phyloP scores from a whole-genome alignment of 2,888 invertebrate genomes.

The Seira sanloemensis region DNA sequence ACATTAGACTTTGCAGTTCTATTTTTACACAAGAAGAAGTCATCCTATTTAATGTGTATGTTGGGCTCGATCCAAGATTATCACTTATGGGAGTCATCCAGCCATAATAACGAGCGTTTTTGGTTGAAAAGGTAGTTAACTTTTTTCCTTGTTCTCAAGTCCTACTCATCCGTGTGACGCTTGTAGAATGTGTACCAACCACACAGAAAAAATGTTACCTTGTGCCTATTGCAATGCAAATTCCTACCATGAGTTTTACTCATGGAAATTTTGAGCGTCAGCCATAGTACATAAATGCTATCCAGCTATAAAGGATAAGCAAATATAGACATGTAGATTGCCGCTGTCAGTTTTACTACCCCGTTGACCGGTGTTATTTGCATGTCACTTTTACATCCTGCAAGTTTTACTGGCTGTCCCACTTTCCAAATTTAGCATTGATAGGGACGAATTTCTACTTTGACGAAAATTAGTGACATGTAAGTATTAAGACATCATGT shows the following conservation, averaged over 20 bases:
- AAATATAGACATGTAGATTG: slow-evolving; percentile 56
- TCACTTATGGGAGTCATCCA: slow-evolving; percentile 65
- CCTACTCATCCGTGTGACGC: too few relatives aligned
- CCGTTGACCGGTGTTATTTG: not conserved
- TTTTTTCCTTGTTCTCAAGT: slow-evolving; percentile 6
- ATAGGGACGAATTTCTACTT: too few relatives aligned
- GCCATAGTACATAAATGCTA: slow-evolving; percentile 33
- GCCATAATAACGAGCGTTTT: slow-evolving; percentile 61
- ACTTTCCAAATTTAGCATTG: too few relatives aligned
- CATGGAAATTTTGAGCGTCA: not conserved
- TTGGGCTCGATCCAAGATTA: slow-evolving; percentile 63
- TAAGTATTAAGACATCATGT: too few relatives aligned
- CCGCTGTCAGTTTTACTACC: slow-evolving; percentile 21
- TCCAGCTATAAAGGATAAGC: too few relatives aligned
- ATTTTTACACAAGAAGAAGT: slow-evolving; percentile 35
- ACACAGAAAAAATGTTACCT: not conserved
- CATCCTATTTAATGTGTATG: slow-evolving; percentile 62
- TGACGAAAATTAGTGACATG: too few relatives aligned
- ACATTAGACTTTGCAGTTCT: not conserved
- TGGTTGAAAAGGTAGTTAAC: slow-evolving; percentile 30
- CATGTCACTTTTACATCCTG: too few relatives aligned
- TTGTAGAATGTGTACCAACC: not conserved
- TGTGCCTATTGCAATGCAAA: slow-evolving; percentile 16
- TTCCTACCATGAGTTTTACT: slow-evolving; percentile 1
- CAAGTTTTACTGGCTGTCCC: too few relatives aligned